A percentile compares a stretch with the other conserved stretches of the same genome.
Evolutionary conservation across 1,140 invertebrate species (phyloP).

Genomic region (Campoletis sonorensis): DNA sequence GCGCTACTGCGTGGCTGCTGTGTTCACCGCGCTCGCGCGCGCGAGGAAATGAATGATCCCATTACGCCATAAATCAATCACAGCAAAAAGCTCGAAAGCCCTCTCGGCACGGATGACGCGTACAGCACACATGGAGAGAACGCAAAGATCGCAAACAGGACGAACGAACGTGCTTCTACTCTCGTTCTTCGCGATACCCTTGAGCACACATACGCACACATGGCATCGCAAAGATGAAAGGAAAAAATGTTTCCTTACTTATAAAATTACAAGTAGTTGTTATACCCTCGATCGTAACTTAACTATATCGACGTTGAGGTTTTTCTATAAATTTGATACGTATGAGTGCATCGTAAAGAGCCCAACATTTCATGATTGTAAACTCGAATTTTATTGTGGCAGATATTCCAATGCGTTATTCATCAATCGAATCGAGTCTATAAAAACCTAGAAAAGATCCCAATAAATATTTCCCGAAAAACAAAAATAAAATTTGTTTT

Average conservation of each 20-base stretch:
- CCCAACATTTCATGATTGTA: too few relatives aligned
- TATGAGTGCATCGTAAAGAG: too few relatives aligned
- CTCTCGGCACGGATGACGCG: slow-evolving; percentile 57
- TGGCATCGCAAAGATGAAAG: neutral
- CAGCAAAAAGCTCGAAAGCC: slow-evolving; percentile 59
- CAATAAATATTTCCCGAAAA: too few relatives aligned
- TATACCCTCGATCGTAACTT: too few relatives aligned
- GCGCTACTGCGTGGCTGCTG: slow-evolving; percentile 46
- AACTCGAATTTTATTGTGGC: too few relatives aligned
- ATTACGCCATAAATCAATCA: slow-evolving; percentile 71
- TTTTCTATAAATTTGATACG: too few relatives aligned
- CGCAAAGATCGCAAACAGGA: slow-evolving; percentile 38
- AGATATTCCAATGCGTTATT: too few relatives aligned
- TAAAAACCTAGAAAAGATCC: too few relatives aligned
- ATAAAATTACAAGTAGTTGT: slow-evolving; percentile 18
- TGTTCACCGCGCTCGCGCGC: slow-evolving; percentile 15
- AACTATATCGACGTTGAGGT: neutral
- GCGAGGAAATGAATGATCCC: slow-evolving; percentile 53
- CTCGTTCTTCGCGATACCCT: slow-evolving; percentile 44
- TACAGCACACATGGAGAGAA: slow-evolving; percentile 48
- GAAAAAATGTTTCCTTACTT: slow-evolving; percentile 8
- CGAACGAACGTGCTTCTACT: slow-evolving; percentile 36
- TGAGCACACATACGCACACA: neutral
- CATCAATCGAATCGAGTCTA: too few relatives aligned
- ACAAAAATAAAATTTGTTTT: too few relatives aligned